These are phyloP conservation scores for Trachythela sp. DNA, from an alignment of 64 coral and sea anemone genomes.

Conservation along the genomic window DNA sequence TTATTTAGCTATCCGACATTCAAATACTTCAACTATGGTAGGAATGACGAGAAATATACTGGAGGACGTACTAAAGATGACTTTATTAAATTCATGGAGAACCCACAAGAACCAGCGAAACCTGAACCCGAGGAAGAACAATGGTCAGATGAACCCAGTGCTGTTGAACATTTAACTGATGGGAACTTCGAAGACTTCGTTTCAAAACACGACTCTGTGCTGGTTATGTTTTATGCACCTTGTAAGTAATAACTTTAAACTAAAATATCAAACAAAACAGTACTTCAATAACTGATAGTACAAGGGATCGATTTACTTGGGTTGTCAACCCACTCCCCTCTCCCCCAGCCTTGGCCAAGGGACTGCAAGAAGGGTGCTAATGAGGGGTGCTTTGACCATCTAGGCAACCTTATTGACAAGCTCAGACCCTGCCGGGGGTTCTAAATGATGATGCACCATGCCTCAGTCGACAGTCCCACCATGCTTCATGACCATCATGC, in stretches of 20 bases:
- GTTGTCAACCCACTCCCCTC: no score
- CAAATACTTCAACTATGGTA: slow-evolving; percentile 93
- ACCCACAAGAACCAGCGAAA: slow-evolving; percentile 77
- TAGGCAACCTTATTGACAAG: no score
- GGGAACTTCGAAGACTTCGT: slow-evolving; percentile 78
- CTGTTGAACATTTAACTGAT: slow-evolving; percentile 65
- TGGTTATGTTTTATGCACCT: slow-evolving; percentile 99
- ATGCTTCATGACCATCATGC: no score
- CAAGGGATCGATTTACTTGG: no score
- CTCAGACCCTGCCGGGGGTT: no score
- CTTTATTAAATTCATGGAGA: slow-evolving; percentile 93
- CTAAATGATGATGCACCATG: no score
- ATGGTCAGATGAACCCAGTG: slow-evolving; percentile 11
- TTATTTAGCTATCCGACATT: slow-evolving; percentile 75
- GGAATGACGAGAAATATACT: slow-evolving; percentile 86
- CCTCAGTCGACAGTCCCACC: no score
- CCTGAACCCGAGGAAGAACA: slow-evolving; percentile 55
- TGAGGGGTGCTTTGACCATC: no score
- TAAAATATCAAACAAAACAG: background rate
- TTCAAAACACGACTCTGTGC: slow-evolving; percentile 69
- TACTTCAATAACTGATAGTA: no score
- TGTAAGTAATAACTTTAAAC: slow-evolving; percentile 63
- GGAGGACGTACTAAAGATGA: slow-evolving; percentile 78
- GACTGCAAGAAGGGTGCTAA: no score
- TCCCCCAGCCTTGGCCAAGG: no score